Conservation (phyloP, 2,797 vertebrate species). For the Peromyscus melanophrys region DNA sequence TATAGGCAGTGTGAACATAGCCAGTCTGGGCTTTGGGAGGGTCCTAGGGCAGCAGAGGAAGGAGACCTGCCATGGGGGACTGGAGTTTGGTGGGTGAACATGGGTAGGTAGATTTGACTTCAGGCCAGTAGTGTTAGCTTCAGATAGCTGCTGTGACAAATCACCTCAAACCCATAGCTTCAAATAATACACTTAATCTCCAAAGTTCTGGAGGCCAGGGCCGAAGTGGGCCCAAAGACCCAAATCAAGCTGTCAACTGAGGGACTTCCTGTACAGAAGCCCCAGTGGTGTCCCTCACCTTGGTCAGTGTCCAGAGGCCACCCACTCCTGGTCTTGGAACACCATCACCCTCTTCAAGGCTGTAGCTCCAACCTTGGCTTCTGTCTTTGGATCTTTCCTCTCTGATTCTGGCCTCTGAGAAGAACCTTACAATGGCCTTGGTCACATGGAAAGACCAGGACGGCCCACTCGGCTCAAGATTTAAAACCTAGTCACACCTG, state of each 20-base stretch:
- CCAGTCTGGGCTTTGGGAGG: not conserved
- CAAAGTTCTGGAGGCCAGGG: not conserved
- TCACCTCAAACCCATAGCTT: not conserved
- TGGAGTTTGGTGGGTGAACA: not conserved
- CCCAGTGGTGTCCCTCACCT: no score
- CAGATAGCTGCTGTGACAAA: not conserved
- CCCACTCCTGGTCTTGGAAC: not conserved
- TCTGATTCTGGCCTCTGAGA: not conserved
- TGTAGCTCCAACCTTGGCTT: not conserved
- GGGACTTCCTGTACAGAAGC: not conserved
- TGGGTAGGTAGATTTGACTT: not conserved
- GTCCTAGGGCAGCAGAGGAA: not conserved
- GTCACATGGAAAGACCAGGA: not conserved
- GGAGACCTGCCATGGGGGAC: not conserved
- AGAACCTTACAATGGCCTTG: not conserved
- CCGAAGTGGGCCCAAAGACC: not conserved
- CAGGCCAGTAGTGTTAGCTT: not conserved
- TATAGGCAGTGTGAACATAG: not conserved
- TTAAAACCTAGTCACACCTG: not conserved
- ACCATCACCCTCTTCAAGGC: not conserved
- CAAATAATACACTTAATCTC: not conserved
- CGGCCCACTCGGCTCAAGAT: not conserved
- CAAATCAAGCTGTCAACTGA: not conserved
- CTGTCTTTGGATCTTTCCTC: not conserved
- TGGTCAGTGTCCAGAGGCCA: not conserved